phyloP scores from a whole-genome alignment of 2,113 vertebrate species.

The Danio rerio region GRCz12tu NC_133182.1:43884001-43884500 shows the following conservation, averaged over 20 bases:
- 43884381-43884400: slow-evolving; percentile 40
- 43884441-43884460: slow-evolving; percentile 20
- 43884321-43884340: slow-evolving; percentile 51
- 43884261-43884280: slow-evolving; percentile 56
- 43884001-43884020: too few species aligned
- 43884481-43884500: slow-evolving; percentile 6
- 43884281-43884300: slow-evolving; percentile 45
- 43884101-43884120: too few species aligned
- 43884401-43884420: slow-evolving; percentile 34
- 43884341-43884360: slow-evolving; percentile 42
- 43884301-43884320: slow-evolving; percentile 43
- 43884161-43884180: not conserved
- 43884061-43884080: too few species aligned
- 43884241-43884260: slow-evolving; percentile 26
- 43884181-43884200: not conserved
- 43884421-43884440: slow-evolving; percentile 39
- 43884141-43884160: too few species aligned
- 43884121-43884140: too few species aligned
- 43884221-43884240: not conserved
- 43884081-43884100: too few species aligned
- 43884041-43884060: too few species aligned
- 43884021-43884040: too few species aligned
- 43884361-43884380: slow-evolving; percentile 35
- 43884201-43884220: not conserved
- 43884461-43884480: slow-evolving; percentile 5